Evolutionary conservation across 2,797 vertebrate species (phyloP).

Genomic region (Mico argentatus): DNA sequence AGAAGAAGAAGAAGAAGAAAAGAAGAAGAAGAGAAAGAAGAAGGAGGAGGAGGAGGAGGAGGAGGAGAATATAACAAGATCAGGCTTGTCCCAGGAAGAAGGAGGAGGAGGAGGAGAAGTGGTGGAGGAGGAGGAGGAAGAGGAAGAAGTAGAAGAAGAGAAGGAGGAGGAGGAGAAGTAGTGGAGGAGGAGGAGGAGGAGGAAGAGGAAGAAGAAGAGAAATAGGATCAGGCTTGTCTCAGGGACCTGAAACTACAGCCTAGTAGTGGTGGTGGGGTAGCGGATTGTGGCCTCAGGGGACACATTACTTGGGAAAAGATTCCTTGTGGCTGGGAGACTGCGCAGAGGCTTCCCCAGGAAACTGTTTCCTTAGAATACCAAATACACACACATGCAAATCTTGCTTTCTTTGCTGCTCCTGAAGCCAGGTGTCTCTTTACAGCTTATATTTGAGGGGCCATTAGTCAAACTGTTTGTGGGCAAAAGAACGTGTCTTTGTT

Average conservation of each 20-base stretch:
- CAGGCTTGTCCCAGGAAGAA: no score
- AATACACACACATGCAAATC: background rate
- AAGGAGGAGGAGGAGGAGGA: no score
- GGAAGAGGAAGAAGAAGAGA: background rate
- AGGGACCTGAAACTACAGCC: background rate
- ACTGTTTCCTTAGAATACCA: background rate
- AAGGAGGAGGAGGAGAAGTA: no score
- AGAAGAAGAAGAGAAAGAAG: no score
- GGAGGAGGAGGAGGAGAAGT: no score
- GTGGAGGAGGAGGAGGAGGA: fast-evolving
- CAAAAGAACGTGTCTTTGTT: background rate
- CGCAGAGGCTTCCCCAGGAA: background rate
- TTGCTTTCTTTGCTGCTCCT: background rate
- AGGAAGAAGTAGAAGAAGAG: no score
- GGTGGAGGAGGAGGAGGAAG: no score
- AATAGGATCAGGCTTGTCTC: background rate
- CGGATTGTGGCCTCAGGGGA: background rate
- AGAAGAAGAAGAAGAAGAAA: no score
- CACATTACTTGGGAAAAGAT: background rate
- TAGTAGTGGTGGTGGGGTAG: background rate
- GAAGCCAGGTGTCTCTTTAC: background rate
- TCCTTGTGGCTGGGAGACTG: background rate
- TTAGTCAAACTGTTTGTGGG: background rate
- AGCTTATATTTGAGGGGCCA: background rate
- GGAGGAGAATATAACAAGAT: no score